Percentiles rank a stretch among this genome's conserved stretches.
phyloP scores from a whole-genome alignment of 2,888 invertebrate species.

The Uloborus plumipes region DNA sequence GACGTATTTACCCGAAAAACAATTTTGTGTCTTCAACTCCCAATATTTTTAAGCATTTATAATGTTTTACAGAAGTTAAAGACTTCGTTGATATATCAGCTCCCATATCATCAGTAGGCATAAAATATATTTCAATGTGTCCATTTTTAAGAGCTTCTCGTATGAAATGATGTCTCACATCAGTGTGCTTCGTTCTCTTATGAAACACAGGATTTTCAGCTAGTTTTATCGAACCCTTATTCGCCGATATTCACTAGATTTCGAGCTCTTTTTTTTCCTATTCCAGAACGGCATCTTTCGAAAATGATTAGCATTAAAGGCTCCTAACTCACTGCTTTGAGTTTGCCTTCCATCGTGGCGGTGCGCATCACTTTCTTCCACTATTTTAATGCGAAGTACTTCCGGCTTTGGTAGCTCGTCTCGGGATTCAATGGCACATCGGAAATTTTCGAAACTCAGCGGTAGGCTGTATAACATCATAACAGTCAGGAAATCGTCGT shows the following conservation, averaged over 20 bases:
- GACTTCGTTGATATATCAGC: conserved; percentile 5
- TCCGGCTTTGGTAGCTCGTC: conserved; percentile 13
- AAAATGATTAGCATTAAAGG: not conserved
- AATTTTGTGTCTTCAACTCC: not conserved
- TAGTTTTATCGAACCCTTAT: not conserved
- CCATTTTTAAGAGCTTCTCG: conserved; percentile 10
- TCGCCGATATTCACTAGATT: not conserved
- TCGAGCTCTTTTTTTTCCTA: not conserved
- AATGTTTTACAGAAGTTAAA: not conserved
- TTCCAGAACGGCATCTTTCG: not conserved
- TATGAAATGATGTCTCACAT: conserved; percentile 1
- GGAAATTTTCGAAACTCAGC: conserved; percentile 9
- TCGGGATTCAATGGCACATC: conserved; percentile 13
- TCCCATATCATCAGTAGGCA: conserved; percentile 12
- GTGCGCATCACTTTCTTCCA: not conserved
- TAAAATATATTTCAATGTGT: not conserved
- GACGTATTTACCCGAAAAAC: not conserved
- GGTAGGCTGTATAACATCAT: conserved; percentile 14
- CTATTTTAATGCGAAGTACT: conserved; percentile 3
- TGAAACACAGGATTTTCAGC: conserved; percentile 1
- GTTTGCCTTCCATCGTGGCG: not conserved
- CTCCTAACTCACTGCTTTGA: not conserved
- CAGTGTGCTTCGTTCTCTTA: not conserved
- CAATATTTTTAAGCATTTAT: not conserved
- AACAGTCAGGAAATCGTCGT: not conserved